phyloP scores from a whole-genome alignment of 2,888 invertebrate genomes.

The Melangyna quadrimaculata region DNA sequence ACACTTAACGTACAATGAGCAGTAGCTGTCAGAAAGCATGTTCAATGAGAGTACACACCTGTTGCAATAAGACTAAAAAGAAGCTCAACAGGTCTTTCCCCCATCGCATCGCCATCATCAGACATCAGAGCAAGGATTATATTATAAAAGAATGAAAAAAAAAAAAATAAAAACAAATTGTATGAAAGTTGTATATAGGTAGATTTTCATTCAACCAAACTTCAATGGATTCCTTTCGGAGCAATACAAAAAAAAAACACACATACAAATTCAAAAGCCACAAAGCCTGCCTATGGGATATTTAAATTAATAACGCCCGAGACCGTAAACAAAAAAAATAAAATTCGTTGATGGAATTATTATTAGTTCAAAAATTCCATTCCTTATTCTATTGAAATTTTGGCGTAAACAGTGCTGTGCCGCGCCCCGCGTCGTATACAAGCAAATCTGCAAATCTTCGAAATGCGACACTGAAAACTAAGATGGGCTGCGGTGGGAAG shows the following conservation, averaged over 20 bases:
- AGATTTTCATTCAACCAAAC: neutral
- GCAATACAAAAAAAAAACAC: neutral
- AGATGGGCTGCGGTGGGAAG: neutral
- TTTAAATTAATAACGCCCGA: constrained; percentile 1
- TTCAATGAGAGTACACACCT: constrained; percentile 16
- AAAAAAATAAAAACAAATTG: neutral
- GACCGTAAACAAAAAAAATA: neutral
- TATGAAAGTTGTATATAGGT: neutral
- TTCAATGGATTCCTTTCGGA: neutral
- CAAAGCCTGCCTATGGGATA: neutral
- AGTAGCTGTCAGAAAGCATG: constrained; percentile 35
- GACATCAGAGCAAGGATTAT: neutral
- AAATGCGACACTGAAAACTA: neutral
- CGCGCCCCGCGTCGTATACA: too few species aligned
- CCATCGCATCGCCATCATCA: too few species aligned
- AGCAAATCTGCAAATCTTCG: neutral
- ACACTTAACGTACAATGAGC: constrained; percentile 33
- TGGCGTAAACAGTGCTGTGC: neutral
- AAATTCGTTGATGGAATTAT: neutral
- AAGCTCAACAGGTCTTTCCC: constrained; percentile 15
- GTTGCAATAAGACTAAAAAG: constrained; percentile 21
- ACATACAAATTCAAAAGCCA: constrained; percentile 10
- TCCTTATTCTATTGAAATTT: constrained; percentile 10
- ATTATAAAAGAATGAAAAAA: neutral
- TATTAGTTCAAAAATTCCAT: constrained; percentile 5